A percentile compares a stretch with the other conserved stretches of the same genome.
Conservation (phyloP, 1,140 invertebrate species). For the Steinernema feltiae region DNA sequence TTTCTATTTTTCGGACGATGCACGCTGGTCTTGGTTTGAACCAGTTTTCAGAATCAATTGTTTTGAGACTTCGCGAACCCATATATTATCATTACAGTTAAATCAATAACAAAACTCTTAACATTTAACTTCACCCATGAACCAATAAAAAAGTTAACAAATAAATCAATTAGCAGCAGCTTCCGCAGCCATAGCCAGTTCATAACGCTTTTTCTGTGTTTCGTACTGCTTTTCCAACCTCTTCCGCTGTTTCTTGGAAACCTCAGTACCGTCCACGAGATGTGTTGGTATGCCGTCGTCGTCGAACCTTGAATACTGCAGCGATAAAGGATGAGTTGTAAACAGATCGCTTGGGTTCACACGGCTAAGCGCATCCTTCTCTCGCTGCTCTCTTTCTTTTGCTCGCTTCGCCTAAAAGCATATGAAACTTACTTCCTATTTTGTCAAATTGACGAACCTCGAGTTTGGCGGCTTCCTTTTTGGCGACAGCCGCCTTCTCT, state of each 20-base stretch:
- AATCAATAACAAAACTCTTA: no score
- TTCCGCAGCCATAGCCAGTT: neutral
- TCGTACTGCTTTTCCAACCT: constrained; percentile 84
- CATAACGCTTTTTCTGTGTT: constrained; percentile 82
- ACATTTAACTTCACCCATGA: no score
- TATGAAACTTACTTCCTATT: neutral
- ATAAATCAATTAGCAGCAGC: neutral
- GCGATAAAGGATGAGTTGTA: neutral
- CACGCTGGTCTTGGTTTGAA: no score
- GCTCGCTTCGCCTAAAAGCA: neutral
- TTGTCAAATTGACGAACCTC: neutral
- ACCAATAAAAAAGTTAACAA: neutral
- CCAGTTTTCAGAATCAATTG: no score
- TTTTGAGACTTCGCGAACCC: no score
- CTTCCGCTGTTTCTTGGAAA: constrained; percentile 82
- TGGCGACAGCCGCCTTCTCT: constrained; percentile 70
- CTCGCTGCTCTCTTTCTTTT: neutral
- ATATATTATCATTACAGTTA: no score
- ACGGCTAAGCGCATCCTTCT: neutral
- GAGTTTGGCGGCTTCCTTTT: constrained; percentile 29
- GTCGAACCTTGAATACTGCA: constrained; percentile 66
- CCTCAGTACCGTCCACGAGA: constrained; percentile 78
- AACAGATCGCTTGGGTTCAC: constrained; percentile 11
- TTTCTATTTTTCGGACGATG: no score
- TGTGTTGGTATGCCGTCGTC: constrained; percentile 87